Percentiles rank a stretch among this genome's conserved stretches.
These are phyloP conservation scores for Heterocephalus glaber DNA, from an alignment of 2,113 vertebrate genomes.

Conservation along the genomic window DNA sequence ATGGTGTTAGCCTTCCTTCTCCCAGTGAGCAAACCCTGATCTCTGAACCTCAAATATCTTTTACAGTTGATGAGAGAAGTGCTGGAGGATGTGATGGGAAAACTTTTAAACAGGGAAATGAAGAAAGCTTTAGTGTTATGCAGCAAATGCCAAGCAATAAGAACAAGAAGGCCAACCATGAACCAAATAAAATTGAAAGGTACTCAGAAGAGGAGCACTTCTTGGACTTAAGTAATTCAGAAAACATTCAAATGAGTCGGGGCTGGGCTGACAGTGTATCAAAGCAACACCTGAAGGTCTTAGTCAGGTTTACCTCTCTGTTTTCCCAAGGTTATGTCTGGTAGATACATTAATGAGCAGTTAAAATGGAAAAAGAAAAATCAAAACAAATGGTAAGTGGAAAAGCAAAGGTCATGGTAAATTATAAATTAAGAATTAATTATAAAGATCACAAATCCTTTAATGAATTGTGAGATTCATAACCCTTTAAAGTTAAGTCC, in stretches of 20 bases:
- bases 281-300: conserved; percentile 5
- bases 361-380: conserved; percentile 40
- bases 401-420: neutral
- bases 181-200: neutral
- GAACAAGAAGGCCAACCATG: neutral
- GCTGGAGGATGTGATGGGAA: neutral
- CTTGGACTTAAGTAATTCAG: neutral
- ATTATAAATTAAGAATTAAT: conserved; percentile 45
- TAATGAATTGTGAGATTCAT: neutral
- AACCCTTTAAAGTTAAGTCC: neutral
- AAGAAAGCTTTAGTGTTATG: neutral
- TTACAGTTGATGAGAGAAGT: neutral
- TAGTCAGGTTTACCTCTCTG: neutral
- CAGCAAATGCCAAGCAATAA: neutral
- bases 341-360: neutral
- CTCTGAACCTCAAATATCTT: neutral
- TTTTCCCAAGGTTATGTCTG: neutral
- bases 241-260: neutral
- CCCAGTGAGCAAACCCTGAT: neutral
- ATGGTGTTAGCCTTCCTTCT: neutral
- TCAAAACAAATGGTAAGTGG: neutral
- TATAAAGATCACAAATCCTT: neutral
- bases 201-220: neutral
- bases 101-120: conserved; percentile 3
- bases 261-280: neutral